Conservation (phyloP, 2,888 invertebrate genomes). For the Campopleginae sp. region DNA sequence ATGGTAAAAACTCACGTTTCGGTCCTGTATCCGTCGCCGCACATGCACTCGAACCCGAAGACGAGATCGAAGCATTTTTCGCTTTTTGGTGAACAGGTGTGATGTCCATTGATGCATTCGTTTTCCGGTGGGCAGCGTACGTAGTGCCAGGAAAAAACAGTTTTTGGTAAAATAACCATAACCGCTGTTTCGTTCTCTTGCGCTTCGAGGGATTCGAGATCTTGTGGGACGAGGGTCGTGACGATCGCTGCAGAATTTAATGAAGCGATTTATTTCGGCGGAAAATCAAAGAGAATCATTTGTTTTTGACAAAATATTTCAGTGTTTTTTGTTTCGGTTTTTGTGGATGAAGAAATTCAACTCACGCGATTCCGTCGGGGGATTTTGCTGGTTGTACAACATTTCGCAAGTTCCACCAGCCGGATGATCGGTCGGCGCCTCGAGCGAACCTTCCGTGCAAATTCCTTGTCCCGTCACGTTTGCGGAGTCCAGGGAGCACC, state of each 20-base stretch:
- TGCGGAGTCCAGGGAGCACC: slow-evolving; percentile 91
- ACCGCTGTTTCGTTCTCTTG: slow-evolving; percentile 73
- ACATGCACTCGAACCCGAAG: slow-evolving; percentile 93
- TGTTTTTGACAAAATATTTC: not conserved
- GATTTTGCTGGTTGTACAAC: slow-evolving; percentile 81
- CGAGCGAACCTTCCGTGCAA: slow-evolving; percentile 93
- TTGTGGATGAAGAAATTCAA: not conserved
- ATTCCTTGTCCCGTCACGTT: slow-evolving; percentile 89
- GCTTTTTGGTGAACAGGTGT: slow-evolving; percentile 93
- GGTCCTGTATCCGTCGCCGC: slow-evolving; percentile 90
- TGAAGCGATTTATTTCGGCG: not conserved
- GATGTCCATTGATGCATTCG: slow-evolving; percentile 96
- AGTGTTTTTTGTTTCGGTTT: no score
- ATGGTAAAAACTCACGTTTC: slow-evolving; percentile 85
- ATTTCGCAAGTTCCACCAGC: slow-evolving; percentile 85
- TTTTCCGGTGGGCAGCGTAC: slow-evolving; percentile 96
- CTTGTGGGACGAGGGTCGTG: slow-evolving; percentile 70
- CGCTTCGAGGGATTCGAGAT: slow-evolving; percentile 66
- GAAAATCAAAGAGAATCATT: not conserved
- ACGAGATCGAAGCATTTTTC: slow-evolving; percentile 94
- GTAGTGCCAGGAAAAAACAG: slow-evolving; percentile 93
- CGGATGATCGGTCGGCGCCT: slow-evolving; percentile 88
- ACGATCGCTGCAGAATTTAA: slow-evolving; percentile 62
- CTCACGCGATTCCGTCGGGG: slow-evolving; percentile 74
- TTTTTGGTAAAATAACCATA: slow-evolving; percentile 67